Conservation (phyloP, 2,113 vertebrate genomes). For the Triplophysa tibetana region DNA sequence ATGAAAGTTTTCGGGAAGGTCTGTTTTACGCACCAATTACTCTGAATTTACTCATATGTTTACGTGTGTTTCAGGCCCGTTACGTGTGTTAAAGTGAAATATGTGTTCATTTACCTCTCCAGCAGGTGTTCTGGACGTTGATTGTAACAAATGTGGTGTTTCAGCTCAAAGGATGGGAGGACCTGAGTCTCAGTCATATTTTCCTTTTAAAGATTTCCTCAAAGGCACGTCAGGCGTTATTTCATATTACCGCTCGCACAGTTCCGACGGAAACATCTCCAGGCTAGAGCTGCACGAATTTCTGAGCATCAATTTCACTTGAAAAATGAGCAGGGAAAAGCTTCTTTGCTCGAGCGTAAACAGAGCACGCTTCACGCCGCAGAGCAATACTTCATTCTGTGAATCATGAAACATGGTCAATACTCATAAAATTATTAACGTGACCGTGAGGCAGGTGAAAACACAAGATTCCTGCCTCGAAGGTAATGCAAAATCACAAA, state of each 20-base stretch:
- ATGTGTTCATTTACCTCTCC: not conserved
- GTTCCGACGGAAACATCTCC: slow-evolving; percentile 6
- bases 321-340: slow-evolving; percentile 42
- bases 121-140: not conserved
- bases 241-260: slow-evolving; percentile 19
- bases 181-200: not conserved
- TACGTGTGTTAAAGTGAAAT: not conserved
- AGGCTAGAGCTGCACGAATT: slow-evolving; percentile 35
- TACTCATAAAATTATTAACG: slow-evolving; percentile 55
- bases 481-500: slow-evolving; percentile 18
- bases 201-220: slow-evolving; percentile 26
- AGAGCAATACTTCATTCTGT: slow-evolving; percentile 33
- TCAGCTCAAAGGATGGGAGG: slow-evolving; percentile 7
- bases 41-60: too few relatives aligned
- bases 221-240: slow-evolving; percentile 20
- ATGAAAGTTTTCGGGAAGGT: too few relatives aligned
- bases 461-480: slow-evolving; percentile 23
- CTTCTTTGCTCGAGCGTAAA: slow-evolving; percentile 22
- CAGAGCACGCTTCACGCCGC: slow-evolving; percentile 9
- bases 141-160: slow-evolving; percentile 9
- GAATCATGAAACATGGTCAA: slow-evolving; percentile 53
- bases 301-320: slow-evolving; percentile 24
- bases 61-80: too few relatives aligned
- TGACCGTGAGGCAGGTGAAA: slow-evolving; percentile 42
- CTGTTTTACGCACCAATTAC: too few relatives aligned